phyloP scores from a whole-genome alignment of 2,113 vertebrate species.

The Pedionomus torquatus region DNA sequence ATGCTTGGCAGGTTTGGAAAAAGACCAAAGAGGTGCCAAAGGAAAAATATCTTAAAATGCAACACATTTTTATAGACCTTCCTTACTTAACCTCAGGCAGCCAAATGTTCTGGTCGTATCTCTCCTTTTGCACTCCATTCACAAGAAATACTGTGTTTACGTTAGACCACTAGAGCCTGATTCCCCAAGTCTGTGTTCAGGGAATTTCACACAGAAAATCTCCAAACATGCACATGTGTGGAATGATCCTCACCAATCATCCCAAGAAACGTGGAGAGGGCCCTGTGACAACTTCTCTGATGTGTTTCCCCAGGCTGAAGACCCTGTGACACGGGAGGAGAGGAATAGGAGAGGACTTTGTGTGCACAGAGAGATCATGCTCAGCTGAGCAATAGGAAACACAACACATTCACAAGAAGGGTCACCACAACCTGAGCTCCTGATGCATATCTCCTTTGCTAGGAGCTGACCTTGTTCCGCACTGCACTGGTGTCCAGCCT shows the following conservation, averaged over 20 bases:
- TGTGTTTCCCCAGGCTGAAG: neutral
- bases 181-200: neutral
- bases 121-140: neutral
- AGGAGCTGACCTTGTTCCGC: neutral
- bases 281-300: neutral
- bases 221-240: neutral
- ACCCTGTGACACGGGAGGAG: accelerated
- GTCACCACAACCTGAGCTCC: neutral
- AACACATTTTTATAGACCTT: neutral
- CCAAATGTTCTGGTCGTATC: neutral
- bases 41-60: neutral
- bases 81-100: neutral
- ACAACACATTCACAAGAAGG: neutral
- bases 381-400: neutral
- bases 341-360: neutral
- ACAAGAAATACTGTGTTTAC: neutral
- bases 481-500: neutral
- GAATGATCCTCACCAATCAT: no score
- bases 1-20: neutral
- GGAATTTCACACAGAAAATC: neutral
- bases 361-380: neutral
- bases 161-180: neutral
- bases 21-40: neutral
- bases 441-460: neutral
- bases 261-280: neutral